These are phyloP conservation scores for Electrophaes corylata DNA, from an alignment of 2,888 invertebrate genomes.

Conservation along the genomic window DNA sequence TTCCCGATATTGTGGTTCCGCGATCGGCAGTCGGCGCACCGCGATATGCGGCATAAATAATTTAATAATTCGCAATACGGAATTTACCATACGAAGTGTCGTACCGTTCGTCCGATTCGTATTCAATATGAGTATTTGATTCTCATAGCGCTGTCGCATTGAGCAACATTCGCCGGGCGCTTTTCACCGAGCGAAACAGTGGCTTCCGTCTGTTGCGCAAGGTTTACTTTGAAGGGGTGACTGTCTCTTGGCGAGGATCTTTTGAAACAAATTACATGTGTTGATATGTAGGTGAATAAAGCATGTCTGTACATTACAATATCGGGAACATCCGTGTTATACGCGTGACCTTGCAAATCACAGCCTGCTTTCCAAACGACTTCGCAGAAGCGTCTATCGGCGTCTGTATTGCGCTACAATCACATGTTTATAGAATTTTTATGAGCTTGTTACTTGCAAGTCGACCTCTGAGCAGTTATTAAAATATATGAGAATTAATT, in stretches of 20 bases:
- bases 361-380: slow-evolving; percentile 84
- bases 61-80: slow-evolving; percentile 84
- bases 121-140: slow-evolving; percentile 84
- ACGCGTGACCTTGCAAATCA: slow-evolving; percentile 85
- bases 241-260: slow-evolving; percentile 64
- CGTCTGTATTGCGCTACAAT: slow-evolving; percentile 75
- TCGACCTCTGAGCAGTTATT: slow-evolving; percentile 57
- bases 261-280: slow-evolving; percentile 78
- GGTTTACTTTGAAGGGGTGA: slow-evolving; percentile 58
- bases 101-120: slow-evolving; percentile 81
- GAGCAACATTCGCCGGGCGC: slow-evolving; percentile 68
- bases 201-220: slow-evolving; percentile 60
- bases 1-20: slow-evolving; percentile 84
- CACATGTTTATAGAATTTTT: slow-evolving; percentile 73
- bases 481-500: slow-evolving; percentile 59
- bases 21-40: slow-evolving; percentile 73
- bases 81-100: slow-evolving; percentile 82
- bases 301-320: slow-evolving; percentile 84
- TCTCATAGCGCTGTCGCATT: slow-evolving; percentile 82
- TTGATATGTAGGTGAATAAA: slow-evolving; percentile 84
- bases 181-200: slow-evolving; percentile 63
- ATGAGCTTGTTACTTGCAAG: slow-evolving; percentile 66
- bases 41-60: slow-evolving; percentile 83
- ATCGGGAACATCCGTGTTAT: slow-evolving; percentile 85
- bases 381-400: slow-evolving; percentile 77